These are phyloP conservation scores for Plebejus argus DNA, from an alignment of 2,888 invertebrate species.

Conservation along the genomic window DNA sequence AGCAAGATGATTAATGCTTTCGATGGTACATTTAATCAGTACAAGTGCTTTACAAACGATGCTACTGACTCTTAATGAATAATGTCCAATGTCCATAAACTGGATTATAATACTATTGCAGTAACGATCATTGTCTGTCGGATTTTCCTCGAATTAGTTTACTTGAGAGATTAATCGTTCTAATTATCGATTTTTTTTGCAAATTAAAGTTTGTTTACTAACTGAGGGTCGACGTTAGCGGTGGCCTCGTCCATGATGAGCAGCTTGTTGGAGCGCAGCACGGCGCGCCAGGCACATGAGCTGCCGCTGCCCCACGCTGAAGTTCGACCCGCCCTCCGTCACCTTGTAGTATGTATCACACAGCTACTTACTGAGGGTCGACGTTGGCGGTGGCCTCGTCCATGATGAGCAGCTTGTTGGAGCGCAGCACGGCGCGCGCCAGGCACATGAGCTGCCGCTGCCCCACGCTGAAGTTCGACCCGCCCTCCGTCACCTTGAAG, in stretches of 20 bases:
- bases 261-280: constrained; percentile 90
- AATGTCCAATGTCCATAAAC: not conserved
- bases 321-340: constrained; percentile 68
- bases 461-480: constrained; percentile 92
- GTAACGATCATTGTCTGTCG: not conserved
- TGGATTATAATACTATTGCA: not conserved
- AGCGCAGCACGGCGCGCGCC: constrained; percentile 91
- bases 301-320: constrained; percentile 62
- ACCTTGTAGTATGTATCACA: not conserved
- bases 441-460: constrained; percentile 94
- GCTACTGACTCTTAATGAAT: not conserved
- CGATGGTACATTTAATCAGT: not conserved
- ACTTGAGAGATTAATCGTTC: not conserved
- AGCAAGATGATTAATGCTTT: too few relatives aligned
- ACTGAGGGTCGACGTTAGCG: constrained; percentile 77
- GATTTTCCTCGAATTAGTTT: not conserved
- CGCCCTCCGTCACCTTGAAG: constrained; percentile 86
- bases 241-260: constrained; percentile 96
- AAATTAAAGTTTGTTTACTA: constrained; percentile 35
- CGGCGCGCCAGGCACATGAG: constrained; percentile 90
- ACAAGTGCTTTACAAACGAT: not conserved
- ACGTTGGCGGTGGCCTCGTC: constrained; percentile 98
- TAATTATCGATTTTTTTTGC: not conserved
- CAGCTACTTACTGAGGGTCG: constrained; percentile 85
- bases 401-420: constrained; percentile 91